Evolutionary conservation across 2,888 invertebrate genomes (phyloP).

Genomic region (Folsomia manolachei): DNA sequence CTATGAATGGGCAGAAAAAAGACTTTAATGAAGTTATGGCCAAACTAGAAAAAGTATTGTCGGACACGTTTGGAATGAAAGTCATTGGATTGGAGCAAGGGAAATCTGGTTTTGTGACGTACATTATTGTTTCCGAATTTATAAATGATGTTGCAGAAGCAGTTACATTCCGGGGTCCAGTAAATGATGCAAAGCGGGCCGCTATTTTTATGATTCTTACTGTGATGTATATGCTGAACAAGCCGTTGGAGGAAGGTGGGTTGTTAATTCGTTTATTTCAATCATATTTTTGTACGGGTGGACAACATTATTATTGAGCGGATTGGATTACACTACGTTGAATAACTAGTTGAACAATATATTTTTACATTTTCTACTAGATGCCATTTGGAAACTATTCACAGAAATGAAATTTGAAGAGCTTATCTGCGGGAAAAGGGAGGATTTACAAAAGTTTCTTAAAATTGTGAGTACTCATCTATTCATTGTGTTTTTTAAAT

Average conservation of each 20-base stretch:
- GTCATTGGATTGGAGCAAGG: slow-evolving; percentile 37
- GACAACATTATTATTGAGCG: too few species aligned
- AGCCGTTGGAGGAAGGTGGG: slow-evolving; percentile 48
- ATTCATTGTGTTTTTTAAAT: too few species aligned
- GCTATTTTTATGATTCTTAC: slow-evolving; percentile 33
- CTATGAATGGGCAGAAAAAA: slow-evolving; percentile 43
- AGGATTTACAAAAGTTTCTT: slow-evolving; percentile 38
- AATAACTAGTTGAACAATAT: too few species aligned
- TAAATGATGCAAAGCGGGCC: slow-evolving; percentile 29
- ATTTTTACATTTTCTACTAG: not conserved
- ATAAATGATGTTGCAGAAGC: slow-evolving; percentile 32
- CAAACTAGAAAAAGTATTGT: slow-evolving; percentile 26
- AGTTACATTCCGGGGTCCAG: slow-evolving; percentile 27
- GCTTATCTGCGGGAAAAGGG: slow-evolving; percentile 34
- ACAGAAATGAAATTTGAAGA: slow-evolving; percentile 23
- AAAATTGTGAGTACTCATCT: slow-evolving; percentile 42
- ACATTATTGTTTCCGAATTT: slow-evolving; percentile 40
- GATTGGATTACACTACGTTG: too few species aligned
- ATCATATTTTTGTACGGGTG: too few species aligned
- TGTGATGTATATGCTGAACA: slow-evolving; percentile 40
- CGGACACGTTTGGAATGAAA: slow-evolving; percentile 43
- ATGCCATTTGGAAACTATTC: not conserved
- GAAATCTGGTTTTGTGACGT: slow-evolving; percentile 20
- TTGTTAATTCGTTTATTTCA: too few species aligned
- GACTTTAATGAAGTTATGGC: slow-evolving; percentile 37